phyloP scores from a whole-genome alignment of 2,113 vertebrate species.

The Turnix velox region DNA sequence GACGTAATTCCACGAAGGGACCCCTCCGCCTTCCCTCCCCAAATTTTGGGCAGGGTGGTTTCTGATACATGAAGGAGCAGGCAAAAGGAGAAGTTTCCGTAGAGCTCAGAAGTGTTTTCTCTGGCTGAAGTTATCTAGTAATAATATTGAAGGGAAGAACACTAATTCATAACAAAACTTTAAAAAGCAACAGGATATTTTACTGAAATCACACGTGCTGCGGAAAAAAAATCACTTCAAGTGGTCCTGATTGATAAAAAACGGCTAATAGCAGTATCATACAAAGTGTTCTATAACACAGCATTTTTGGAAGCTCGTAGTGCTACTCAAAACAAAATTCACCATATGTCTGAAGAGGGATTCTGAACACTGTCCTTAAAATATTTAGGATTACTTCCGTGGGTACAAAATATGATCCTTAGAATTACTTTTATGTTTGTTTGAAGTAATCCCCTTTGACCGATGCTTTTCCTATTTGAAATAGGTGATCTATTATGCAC shows the following conservation, averaged over 20 bases:
- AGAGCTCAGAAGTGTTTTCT: constrained; percentile 27
- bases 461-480: background rate
- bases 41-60: background rate
- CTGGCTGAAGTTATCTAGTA: constrained; percentile 27
- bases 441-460: background rate
- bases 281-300: background rate
- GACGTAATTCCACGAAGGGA: background rate
- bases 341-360: background rate
- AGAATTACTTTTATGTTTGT: background rate
- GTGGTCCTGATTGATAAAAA: background rate
- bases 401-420: background rate
- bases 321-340: background rate
- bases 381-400: background rate
- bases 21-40: constrained; percentile 19
- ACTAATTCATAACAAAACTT: constrained; percentile 37
- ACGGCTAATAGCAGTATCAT: background rate
- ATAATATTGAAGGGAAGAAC: constrained; percentile 25
- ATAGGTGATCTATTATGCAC: background rate
- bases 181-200: constrained; percentile 30
- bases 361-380: background rate
- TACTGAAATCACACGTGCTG: background rate
- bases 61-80: background rate
- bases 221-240: background rate
- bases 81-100: background rate
- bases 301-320: background rate